Conservation (phyloP, 2,888 invertebrate genomes). For the Ochropleura leucogaster region DNA sequence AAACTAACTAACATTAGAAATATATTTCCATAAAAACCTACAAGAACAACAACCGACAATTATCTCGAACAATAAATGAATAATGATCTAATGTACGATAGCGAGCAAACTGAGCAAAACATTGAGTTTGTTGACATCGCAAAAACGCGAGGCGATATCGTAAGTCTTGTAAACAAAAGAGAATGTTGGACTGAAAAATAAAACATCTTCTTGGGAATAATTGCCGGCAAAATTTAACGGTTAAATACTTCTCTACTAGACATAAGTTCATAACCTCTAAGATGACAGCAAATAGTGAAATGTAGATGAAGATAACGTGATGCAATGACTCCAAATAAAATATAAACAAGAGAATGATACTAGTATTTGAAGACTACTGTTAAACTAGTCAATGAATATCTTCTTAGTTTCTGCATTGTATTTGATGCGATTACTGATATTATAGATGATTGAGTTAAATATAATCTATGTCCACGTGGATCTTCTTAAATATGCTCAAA, state of each 20-base stretch:
- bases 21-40: neutral
- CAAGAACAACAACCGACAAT: conserved; percentile 25
- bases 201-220: neutral
- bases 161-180: conserved; percentile 29
- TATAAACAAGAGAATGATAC: neutral
- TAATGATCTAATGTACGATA: conserved; percentile 39
- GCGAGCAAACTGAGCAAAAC: neutral
- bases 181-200: neutral
- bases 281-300: no score
- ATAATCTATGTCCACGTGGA: neutral
- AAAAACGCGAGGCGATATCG: conserved; percentile 4
- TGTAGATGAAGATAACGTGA: no score
- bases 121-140: conserved; percentile 51
- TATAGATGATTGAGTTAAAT: neutral
- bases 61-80: conserved; percentile 29
- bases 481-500: neutral
- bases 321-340: neutral
- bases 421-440: neutral
- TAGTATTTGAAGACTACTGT: neutral
- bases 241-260: neutral
- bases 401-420: neutral
- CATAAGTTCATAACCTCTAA: no score
- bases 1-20: neutral
- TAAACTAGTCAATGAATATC: neutral
- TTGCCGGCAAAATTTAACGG: neutral